phyloP scores from a whole-genome alignment of 1,140 invertebrate genomes.

The Drosophila yakuba region DNA sequence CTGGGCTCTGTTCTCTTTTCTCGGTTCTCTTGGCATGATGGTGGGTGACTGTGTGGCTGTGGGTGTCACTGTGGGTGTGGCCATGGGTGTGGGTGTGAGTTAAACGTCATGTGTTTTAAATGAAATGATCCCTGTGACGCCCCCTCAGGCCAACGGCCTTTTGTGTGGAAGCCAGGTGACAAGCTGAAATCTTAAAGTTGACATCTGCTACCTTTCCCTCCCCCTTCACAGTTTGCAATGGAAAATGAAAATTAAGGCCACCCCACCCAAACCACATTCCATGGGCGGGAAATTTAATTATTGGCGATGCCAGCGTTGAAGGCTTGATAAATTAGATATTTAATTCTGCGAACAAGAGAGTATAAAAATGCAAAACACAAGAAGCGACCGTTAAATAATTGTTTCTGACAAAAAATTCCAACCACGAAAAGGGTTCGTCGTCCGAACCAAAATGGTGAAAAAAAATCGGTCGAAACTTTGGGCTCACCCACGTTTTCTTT shows the following conservation, averaged over 20 bases:
- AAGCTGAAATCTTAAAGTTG: conserved; percentile 58
- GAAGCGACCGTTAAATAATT: conserved; percentile 69
- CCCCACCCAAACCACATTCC: background rate
- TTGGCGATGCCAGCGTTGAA: conserved; percentile 23
- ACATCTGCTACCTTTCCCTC: conserved; percentile 4
- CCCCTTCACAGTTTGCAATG: background rate
- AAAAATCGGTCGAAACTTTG: conserved; percentile 42
- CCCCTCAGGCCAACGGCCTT: conserved; percentile 12
- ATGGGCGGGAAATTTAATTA: conserved; percentile 45
- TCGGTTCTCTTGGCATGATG: too few species aligned
- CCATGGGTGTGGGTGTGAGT: background rate
- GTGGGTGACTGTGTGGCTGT: background rate
- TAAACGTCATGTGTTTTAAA: conserved; percentile 70
- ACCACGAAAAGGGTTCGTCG: conserved; percentile 72
- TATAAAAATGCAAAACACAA: conserved; percentile 27
- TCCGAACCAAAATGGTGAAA: conserved; percentile 4
- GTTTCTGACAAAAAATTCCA: conserved; percentile 58
- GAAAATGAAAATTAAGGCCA: background rate
- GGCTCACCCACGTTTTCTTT: conserved; percentile 30
- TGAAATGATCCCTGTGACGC: conserved; percentile 55
- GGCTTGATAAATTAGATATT: conserved; percentile 74
- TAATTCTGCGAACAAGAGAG: conserved; percentile 39
- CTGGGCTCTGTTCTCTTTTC: conserved; percentile 6
- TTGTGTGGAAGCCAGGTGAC: conserved; percentile 61
- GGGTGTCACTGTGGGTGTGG: background rate